phyloP scores from a whole-genome alignment of 2,113 vertebrate species.

The Cardinalis cardinalis region DNA sequence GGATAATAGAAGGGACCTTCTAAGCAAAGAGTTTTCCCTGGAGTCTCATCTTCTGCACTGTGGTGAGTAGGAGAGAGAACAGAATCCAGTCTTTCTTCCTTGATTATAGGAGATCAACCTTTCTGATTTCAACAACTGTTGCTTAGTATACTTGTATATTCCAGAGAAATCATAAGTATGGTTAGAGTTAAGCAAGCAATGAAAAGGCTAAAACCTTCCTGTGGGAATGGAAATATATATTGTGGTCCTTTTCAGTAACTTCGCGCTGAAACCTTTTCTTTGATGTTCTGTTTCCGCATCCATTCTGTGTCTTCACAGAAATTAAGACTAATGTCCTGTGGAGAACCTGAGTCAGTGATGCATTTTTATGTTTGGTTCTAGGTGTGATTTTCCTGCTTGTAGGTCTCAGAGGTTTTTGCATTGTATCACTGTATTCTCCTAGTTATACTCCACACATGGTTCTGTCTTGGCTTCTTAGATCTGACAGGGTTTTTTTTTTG shows the following conservation, averaged over 20 bases:
- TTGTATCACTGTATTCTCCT: not conserved
- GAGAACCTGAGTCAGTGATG: not conserved
- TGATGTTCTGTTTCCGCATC: not conserved
- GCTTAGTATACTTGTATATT: not conserved
- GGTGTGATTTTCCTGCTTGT: not conserved
- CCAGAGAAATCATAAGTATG: rapidly evolving
- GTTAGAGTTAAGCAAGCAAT: not conserved
- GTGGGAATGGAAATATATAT: not conserved
- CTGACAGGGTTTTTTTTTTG: not conserved
- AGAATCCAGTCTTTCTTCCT: not conserved
- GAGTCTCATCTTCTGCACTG: not conserved
- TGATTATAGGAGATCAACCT: not conserved
- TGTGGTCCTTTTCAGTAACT: not conserved
- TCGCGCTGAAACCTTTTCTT: not conserved
- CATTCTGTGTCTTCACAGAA: not conserved
- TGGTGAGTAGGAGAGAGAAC: not conserved
- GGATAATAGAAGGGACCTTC: not conserved
- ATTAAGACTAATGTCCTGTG: not conserved
- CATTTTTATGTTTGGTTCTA: not conserved
- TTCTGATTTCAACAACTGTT: not conserved
- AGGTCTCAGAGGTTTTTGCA: not conserved
- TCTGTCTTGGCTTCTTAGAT: not conserved
- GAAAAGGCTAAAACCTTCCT: not conserved
- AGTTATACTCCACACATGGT: not conserved
- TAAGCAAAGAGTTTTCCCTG: not conserved